Evolutionary conservation across 2,113 vertebrate genomes (phyloP), one percentile per base, ranked within the genome.

Genomic region (Physeter macrocephalus): DNA sequence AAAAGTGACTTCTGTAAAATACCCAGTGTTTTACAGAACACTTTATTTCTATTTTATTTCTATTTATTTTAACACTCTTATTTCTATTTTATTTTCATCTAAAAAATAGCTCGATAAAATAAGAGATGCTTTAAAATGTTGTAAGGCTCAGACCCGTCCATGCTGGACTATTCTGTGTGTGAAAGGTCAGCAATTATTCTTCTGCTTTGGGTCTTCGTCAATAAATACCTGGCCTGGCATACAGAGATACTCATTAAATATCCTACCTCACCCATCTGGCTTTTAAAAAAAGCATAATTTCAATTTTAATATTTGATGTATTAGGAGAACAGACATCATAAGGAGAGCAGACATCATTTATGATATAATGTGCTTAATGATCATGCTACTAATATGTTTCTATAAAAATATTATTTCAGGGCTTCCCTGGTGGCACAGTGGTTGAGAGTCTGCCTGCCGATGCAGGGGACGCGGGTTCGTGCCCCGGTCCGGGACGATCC

Each of bases 71-170:
- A 52, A 52, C 49, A 52, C 62, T 80, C 36, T 67, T 34, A 72
- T 54, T 69, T 59, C 52, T 52, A 52, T 52, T 52, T 52, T 52
- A 52, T 17, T 88, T 41, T 75, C 41, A 54, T 66, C 69, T 57
- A 82, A 67, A 72, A 90, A 27, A 3, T 13, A 54, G 18, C 6
- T 29, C 46, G 3, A 9, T 66, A 67, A 72, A 59, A 17, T n/a
- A 74, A 80, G 12, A 85, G 46, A 39, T 20, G 5, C 9, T 72
- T 83, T 57, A 61, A 20, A 49, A n/a, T 21, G 5, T 21, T 27
- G 3, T 4, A 18, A 0, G 8, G 21, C 15, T 31, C 0, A 1
- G 18, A 3, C 2, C 11, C 61, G 1, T 90, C 18, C 7, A 34
- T 6, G 13, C 36, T 59, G 1, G 2, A 8, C 8, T 59, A 6